These are phyloP conservation scores for Melanotaenia nigrans DNA, from an alignment of 2,797 vertebrate species.

Conservation along the genomic window DNA sequence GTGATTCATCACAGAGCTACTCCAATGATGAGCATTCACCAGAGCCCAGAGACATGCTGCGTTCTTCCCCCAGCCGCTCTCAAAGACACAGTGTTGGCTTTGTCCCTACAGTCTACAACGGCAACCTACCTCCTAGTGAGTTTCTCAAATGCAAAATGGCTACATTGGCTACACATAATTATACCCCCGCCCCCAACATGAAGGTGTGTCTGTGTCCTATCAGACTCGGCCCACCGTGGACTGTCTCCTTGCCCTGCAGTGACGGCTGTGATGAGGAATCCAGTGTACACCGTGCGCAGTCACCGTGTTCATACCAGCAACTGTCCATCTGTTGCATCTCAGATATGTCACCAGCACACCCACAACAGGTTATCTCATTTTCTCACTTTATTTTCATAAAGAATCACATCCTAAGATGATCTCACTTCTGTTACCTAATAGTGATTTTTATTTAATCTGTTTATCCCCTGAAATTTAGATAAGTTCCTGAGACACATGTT, in stretches of 20 bases:
- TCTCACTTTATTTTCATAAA: too few relatives aligned
- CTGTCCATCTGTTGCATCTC: conserved; percentile 90
- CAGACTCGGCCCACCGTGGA: conserved; percentile 91
- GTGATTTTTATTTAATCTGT: too few relatives aligned
- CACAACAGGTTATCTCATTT: conserved; percentile 71
- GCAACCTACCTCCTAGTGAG: conserved; percentile 89
- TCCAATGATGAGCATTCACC: conserved; percentile 87
- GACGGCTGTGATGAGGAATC: conserved; percentile 95
- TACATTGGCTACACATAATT: background rate
- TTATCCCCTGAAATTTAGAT: background rate
- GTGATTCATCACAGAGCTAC: conserved; percentile 83
- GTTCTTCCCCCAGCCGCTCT: conserved; percentile 89
- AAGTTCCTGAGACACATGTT: too few relatives aligned
- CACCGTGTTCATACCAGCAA: conserved; percentile 91
- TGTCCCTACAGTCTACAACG: conserved; percentile 84
- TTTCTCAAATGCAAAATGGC: conserved; percentile 18
- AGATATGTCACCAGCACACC: conserved; percentile 89
- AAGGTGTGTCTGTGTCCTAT: background rate
- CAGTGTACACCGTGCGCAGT: conserved; percentile 94
- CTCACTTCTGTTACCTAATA: too few relatives aligned
- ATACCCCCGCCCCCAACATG: conserved; percentile 11
- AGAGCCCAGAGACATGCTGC: conserved; percentile 89
- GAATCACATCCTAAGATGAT: background rate
- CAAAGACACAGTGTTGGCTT: conserved; percentile 91
- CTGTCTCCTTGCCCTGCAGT: conserved; percentile 91